These are phyloP conservation scores for Cygnus atratus DNA, from an alignment of 2,113 vertebrate species.

Conservation along the genomic window DNA sequence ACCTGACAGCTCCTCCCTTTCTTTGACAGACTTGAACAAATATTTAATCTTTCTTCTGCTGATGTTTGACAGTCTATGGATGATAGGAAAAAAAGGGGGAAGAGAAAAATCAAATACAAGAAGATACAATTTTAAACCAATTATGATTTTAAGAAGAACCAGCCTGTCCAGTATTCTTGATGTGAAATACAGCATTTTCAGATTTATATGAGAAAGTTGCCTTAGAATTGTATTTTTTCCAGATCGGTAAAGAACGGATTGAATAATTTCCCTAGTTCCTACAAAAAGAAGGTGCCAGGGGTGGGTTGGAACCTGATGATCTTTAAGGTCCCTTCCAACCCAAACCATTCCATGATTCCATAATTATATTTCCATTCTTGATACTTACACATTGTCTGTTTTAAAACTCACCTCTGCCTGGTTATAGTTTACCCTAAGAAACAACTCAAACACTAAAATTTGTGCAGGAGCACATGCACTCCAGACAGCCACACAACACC, in stretches of 20 bases:
- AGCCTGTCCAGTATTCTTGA: neutral
- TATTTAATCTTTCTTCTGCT: neutral
- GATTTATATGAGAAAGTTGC: neutral
- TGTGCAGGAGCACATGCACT: neutral
- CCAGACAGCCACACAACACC: neutral
- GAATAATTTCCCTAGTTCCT: neutral
- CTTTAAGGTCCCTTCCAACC: neutral
- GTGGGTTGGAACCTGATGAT: neutral
- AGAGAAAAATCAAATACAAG: neutral
- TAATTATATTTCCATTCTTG: neutral
- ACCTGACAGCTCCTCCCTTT: neutral
- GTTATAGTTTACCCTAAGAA: neutral
- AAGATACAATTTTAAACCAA: neutral
- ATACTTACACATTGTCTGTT: neutral
- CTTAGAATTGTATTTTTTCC: neutral
- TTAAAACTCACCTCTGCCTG: neutral
- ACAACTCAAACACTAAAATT: neutral
- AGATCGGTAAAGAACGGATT: neutral
- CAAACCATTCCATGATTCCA: too few species aligned
- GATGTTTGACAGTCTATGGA: neutral
- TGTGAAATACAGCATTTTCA: neutral
- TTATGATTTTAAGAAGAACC: neutral
- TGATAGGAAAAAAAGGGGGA: accelerated
- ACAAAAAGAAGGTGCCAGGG: neutral
- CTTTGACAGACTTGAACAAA: neutral